Evolutionary conservation across 2,888 invertebrate genomes (phyloP).

Genomic region (Invenusta paracnida): DNA sequence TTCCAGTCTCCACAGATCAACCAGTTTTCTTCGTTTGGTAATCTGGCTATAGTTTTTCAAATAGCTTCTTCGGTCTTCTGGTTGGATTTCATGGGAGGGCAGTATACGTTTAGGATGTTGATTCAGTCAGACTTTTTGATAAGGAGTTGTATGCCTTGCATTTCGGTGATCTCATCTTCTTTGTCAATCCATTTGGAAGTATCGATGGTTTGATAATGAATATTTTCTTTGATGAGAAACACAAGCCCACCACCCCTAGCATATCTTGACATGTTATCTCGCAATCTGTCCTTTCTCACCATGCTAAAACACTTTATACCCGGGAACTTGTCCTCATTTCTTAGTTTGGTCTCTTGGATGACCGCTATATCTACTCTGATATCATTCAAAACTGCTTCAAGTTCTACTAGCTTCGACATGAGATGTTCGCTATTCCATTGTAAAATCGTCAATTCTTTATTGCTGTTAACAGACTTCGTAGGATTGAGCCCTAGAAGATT

Average conservation of each 20-base stretch:
- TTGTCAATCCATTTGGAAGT: not conserved
- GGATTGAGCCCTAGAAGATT: not conserved
- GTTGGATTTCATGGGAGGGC: not conserved
- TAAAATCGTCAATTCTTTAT: not conserved
- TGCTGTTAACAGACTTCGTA: not conserved
- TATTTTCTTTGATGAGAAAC: not conserved
- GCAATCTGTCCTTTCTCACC: conserved; percentile 14
- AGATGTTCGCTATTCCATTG: conserved; percentile 11
- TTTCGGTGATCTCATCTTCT: not conserved
- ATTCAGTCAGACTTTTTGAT: not conserved
- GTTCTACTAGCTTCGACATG: not conserved
- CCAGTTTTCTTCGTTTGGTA: not conserved
- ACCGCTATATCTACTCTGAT: not conserved
- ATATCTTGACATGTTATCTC: conserved; percentile 23
- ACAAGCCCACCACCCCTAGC: not conserved
- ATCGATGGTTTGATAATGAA: not conserved
- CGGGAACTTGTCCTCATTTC: not conserved
- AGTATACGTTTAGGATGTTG: not conserved
- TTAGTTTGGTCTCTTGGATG: not conserved
- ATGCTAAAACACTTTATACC: not conserved
- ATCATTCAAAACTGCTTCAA: not conserved
- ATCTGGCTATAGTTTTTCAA: not conserved
- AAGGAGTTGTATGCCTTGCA: not conserved
- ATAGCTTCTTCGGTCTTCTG: conserved; percentile 14
- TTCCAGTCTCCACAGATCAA: conserved; percentile 11